Evolutionary conservation across 2,797 vertebrate genomes (phyloP).

Genomic region (Tangara arthus): DNA sequence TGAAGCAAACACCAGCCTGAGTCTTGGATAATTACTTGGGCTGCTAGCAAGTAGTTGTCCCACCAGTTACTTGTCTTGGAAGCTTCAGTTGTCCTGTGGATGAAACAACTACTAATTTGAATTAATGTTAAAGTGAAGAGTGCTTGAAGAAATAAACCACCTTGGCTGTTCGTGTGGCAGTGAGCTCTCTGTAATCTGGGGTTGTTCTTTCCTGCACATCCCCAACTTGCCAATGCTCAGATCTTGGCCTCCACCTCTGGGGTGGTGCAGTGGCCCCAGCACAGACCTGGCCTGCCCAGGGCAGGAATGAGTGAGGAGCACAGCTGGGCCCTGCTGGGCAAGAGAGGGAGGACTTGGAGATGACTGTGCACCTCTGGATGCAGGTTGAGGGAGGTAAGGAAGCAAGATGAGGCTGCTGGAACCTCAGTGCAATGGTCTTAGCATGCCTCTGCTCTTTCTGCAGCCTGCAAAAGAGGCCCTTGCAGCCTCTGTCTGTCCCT

Average conservation of each 20-base stretch:
- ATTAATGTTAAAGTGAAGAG: not conserved
- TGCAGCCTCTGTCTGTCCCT: not conserved
- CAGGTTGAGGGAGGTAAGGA: not conserved
- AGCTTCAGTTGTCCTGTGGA: not conserved
- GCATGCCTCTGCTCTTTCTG: not conserved
- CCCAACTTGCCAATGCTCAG: not conserved
- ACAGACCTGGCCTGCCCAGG: not conserved
- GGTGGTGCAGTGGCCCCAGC: not conserved
- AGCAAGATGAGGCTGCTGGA: not conserved
- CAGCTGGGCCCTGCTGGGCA: not conserved
- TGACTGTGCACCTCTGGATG: not conserved
- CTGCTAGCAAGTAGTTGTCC: not conserved
- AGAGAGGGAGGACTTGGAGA: not conserved
- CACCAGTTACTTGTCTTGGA: not conserved
- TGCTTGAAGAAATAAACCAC: not conserved
- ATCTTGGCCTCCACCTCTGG: not conserved
- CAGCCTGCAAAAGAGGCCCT: not conserved
- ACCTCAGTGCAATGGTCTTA: not conserved
- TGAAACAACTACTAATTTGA: not conserved
- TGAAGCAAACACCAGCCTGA: not conserved
- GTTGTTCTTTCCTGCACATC: not conserved
- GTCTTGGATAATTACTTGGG: not conserved
- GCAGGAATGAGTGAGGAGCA: not conserved
- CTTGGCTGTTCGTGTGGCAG: not conserved
- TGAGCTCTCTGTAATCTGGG: not conserved